Evolutionary conservation across 1,140 invertebrate genomes (phyloP).

Genomic region (Lepidotrigona ventralis): DNA sequence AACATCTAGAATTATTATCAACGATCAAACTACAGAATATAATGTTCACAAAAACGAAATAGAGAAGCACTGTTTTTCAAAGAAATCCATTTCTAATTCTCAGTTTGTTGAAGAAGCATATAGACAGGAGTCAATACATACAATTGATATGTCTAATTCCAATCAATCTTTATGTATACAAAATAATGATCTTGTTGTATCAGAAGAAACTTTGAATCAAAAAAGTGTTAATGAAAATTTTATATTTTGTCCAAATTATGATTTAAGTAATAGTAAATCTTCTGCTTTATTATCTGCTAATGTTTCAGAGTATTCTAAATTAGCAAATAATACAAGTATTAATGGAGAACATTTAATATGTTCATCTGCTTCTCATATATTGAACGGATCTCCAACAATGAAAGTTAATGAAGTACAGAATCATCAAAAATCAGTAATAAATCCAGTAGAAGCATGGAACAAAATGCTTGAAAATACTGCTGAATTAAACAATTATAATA

Average conservation of each 20-base stretch:
- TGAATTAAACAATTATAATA: background rate
- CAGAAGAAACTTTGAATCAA: background rate
- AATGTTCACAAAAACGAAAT: background rate
- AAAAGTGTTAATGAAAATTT: background rate
- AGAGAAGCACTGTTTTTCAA: background rate
- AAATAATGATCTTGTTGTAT: background rate
- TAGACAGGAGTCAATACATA: background rate
- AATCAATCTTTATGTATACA: background rate
- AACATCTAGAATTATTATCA: background rate
- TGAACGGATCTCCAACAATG: background rate
- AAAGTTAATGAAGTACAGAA: background rate
- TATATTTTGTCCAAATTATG: background rate
- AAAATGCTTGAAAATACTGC: background rate
- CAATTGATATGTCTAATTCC: background rate
- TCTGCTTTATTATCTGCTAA: background rate
- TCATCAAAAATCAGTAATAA: background rate
- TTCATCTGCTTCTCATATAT: background rate
- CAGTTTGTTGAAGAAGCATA: background rate
- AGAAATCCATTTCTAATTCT: background rate
- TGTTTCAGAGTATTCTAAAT: background rate
- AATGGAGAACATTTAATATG: conserved; percentile 13
- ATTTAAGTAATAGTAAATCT: background rate
- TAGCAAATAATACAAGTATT: conserved; percentile 3
- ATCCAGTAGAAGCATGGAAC: background rate
- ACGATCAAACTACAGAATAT: no score